Evolutionary conservation across 2,113 vertebrate species (phyloP), one percentile per base, ranked within the genome.

Genomic region (Chrysochloris asiatica): DNA sequence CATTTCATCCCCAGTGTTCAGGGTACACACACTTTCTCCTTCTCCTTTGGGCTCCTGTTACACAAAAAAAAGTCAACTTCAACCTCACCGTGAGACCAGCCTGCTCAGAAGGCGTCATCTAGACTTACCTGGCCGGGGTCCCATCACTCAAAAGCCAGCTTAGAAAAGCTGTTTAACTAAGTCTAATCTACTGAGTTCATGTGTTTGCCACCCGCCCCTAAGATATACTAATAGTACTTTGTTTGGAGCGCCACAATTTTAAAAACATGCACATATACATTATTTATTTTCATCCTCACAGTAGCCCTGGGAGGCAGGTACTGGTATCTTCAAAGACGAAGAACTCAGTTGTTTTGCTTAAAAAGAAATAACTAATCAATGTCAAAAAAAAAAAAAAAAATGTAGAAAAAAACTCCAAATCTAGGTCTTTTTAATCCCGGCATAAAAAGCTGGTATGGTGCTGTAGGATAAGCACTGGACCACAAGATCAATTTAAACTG

Each of bases 351-450:
- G n/a, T 78, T 59, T 43, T 90, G 36, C 75, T 92, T 75, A 85
- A 54, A 82, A 87, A 86, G 59, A 86, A 90, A 54, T 30, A 78
- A 22, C 38, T 77, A 81, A 83, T 52, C 77, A 86, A 83, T 43
- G 6, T 82, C 86, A 78, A 81, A 84, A 24, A 33, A 48, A 82
- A 33, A 48, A 82, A 52, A 8, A 11, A 16, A 8, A 36, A 59
- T 77, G 54, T 88, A 85, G 11, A 82, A 89, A 84, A n/a, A n/a
- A 9, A 73, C n/a, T 79, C 4, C 19, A 61, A n/a, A n/a, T n/a
- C n/a, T n/a, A n/a, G n/a, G n/a, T n/a, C n/a, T n/a, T n/a, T n/a
- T n/a, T n/a, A n/a, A n/a, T n/a, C n/a, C n/a, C n/a, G n/a, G n/a
- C n/a, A n/a, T n/a, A n/a, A n/a, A n/a, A n/a, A n/a, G n/a, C n/a